Evolutionary conservation across 2,113 vertebrate genomes (phyloP).

Genomic region (Epinephelus moara): DNA sequence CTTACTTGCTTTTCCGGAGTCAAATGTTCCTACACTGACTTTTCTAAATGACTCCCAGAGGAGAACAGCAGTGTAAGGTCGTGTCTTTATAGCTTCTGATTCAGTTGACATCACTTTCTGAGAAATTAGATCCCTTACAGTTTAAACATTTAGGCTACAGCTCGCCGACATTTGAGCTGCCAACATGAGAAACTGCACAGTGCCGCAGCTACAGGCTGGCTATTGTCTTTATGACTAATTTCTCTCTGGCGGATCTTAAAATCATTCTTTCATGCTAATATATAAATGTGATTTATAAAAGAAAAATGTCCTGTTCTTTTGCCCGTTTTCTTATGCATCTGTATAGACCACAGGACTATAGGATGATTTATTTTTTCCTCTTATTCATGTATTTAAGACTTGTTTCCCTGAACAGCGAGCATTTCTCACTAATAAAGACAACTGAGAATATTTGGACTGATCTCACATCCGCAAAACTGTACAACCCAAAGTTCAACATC

Average conservation of each 20-base stretch:
- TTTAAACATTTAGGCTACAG: neutral
- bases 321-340: neutral
- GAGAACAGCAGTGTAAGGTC: neutral
- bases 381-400: neutral
- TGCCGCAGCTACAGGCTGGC: neutral
- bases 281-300: neutral
- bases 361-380: neutral
- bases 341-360: neutral
- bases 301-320: neutral
- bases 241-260: neutral
- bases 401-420: neutral
- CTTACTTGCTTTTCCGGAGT: neutral
- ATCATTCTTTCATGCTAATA: neutral
- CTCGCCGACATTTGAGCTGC: neutral
- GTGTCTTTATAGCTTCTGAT: neutral
- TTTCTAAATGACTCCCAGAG: neutral
- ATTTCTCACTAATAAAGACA: neutral
- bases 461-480: neutral
- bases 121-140: neutral
- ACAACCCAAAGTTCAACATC: slow-evolving; percentile 19
- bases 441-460: slow-evolving; percentile 2
- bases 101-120: neutral
- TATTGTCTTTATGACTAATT: neutral
- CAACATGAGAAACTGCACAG: neutral
- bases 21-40: neutral